These are phyloP conservation scores for Micrastur ruficollis DNA, from an alignment of 2,797 vertebrate species.

Conservation along the genomic window DNA sequence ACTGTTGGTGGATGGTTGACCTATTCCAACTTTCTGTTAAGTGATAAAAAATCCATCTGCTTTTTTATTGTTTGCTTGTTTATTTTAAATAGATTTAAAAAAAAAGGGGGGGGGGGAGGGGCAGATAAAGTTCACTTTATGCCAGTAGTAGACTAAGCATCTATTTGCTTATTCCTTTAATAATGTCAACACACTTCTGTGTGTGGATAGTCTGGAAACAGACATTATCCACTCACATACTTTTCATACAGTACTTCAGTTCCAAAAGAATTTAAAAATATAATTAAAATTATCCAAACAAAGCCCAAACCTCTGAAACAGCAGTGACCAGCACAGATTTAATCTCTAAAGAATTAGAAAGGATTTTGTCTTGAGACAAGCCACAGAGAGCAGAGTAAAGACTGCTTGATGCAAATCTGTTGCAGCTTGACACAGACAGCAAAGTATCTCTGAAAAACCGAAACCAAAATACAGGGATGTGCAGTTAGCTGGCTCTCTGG, in stretches of 20 bases:
- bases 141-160: not conserved
- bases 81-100: not conserved
- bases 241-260: constrained; percentile 11
- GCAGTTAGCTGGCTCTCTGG: not conserved
- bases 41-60: not conserved
- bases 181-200: constrained; percentile 31
- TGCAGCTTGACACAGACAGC: not conserved
- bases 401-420: not conserved
- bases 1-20: not conserved
- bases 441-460: not conserved
- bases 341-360: not conserved
- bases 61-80: not conserved
- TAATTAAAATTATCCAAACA: not conserved
- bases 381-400: not conserved
- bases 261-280: not conserved
- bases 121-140: constrained; percentile 41
- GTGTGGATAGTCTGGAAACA: not conserved
- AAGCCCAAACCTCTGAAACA: not conserved
- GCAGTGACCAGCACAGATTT: not conserved
- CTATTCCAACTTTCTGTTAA: not conserved
- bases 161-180: constrained; percentile 40
- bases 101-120: not conserved
- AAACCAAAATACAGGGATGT: not conserved
- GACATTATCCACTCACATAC: constrained; percentile 5
- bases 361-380: not conserved